Conservation (phyloP, 2,797 vertebrate species). For the Aphelocoma californica region DNA sequence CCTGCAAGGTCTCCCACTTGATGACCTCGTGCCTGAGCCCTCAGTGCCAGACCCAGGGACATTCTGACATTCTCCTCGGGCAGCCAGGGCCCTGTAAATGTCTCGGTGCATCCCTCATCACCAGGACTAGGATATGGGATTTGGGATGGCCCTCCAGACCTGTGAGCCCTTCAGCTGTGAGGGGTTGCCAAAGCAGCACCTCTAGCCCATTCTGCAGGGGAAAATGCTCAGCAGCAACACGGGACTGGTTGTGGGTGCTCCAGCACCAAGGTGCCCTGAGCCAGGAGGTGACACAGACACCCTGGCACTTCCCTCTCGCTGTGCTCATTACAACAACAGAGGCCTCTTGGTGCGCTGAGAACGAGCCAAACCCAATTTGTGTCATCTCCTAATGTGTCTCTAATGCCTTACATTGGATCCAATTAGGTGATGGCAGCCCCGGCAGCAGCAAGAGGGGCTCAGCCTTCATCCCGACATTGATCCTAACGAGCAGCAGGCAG, state of each 20-base stretch:
- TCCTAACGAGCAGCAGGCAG: conserved; percentile 1
- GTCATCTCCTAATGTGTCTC: conserved; percentile 37
- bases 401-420: conserved; percentile 31
- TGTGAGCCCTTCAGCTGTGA: background rate
- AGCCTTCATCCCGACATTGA: background rate
- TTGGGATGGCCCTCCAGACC: background rate
- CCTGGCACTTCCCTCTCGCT: background rate
- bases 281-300: background rate
- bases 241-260: background rate
- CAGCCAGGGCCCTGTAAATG: background rate
- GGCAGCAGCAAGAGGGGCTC: background rate
- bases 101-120: background rate
- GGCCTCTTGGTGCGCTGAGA: background rate
- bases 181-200: background rate
- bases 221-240: background rate
- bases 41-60: background rate
- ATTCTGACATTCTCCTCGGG: background rate
- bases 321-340: background rate
- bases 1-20: background rate
- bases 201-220: background rate
- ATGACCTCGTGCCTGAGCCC: background rate
- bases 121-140: too few relatives aligned
- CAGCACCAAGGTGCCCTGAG: background rate
- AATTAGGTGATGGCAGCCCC: conserved; percentile 49
- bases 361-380: conserved; percentile 43